phyloP scores from a whole-genome alignment of 2,113 vertebrate species.

The Jacana jacana region DNA sequence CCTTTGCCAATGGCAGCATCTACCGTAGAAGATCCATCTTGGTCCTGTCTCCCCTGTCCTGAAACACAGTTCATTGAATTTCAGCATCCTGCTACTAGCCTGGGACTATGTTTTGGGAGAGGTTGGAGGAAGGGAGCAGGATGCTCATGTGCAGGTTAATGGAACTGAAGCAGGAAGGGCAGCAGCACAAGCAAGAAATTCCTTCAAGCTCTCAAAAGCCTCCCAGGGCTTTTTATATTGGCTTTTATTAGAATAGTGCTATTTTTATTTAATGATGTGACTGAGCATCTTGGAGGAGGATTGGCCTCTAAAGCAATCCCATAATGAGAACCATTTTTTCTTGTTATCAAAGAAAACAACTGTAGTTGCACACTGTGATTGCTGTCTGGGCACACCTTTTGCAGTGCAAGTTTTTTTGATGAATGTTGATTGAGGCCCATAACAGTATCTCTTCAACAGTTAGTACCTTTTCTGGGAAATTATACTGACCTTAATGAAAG shows the following conservation, averaged over 20 bases:
- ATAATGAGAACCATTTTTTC: neutral
- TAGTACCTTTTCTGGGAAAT: neutral
- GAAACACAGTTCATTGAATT: neutral
- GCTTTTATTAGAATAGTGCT: neutral
- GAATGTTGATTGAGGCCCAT: rapidly evolving
- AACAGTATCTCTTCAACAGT: neutral
- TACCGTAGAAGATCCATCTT: neutral
- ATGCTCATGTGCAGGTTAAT: neutral
- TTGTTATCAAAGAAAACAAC: neutral
- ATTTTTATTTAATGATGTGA: neutral
- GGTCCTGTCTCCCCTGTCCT: neutral
- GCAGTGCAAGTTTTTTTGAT: neutral
- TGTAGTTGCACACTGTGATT: neutral
- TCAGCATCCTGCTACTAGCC: neutral
- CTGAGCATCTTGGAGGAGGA: neutral
- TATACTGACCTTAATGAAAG: neutral
- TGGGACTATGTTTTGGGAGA: neutral
- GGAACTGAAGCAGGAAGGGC: neutral
- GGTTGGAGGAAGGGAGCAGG: neutral
- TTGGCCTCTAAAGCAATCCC: neutral
- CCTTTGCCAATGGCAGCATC: neutral
- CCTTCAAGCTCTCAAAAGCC: neutral
- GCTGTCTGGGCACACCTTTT: neutral
- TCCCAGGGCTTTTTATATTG: neutral
- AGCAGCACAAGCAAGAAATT: neutral